Evolutionary conservation across 2,888 invertebrate genomes (phyloP).

Genomic region (Lutraria lutraria): DNA sequence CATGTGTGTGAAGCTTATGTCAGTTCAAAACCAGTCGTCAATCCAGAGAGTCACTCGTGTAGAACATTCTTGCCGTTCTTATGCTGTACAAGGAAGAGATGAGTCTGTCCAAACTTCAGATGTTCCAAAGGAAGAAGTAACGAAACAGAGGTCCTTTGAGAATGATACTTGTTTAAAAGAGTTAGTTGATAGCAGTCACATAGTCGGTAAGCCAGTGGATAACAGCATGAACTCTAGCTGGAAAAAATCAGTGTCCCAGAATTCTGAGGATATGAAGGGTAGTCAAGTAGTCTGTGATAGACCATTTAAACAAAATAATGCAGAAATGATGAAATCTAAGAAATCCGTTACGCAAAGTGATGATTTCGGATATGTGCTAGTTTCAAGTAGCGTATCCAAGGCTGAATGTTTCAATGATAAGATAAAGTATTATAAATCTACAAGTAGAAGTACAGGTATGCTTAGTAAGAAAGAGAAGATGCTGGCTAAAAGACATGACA

Average conservation of each 20-base stretch:
- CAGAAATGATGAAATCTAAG: neutral
- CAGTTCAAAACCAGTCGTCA: neutral
- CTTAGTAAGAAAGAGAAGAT: neutral
- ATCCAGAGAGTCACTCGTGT: neutral
- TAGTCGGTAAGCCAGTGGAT: neutral
- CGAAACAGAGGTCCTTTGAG: neutral
- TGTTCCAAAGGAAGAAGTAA: neutral
- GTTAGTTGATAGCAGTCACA: neutral
- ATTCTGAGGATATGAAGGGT: neutral
- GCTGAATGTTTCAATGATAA: neutral
- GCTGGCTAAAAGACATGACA: neutral
- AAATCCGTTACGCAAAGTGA: neutral
- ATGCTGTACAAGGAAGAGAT: neutral
- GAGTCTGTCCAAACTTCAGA: neutral
- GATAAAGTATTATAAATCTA: neutral
- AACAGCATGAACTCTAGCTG: neutral
- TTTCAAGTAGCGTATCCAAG: neutral
- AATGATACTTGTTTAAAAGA: neutral
- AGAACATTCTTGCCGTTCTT: neutral
- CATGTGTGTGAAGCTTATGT: neutral
- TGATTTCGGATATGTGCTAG: slow-evolving; percentile 1
- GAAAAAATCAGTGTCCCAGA: neutral
- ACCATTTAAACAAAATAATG: neutral
- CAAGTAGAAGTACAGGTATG: neutral
- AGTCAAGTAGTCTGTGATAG: neutral